Conservation (phyloP, 2,797 vertebrate genomes). For the Varecia variegata region DNA sequence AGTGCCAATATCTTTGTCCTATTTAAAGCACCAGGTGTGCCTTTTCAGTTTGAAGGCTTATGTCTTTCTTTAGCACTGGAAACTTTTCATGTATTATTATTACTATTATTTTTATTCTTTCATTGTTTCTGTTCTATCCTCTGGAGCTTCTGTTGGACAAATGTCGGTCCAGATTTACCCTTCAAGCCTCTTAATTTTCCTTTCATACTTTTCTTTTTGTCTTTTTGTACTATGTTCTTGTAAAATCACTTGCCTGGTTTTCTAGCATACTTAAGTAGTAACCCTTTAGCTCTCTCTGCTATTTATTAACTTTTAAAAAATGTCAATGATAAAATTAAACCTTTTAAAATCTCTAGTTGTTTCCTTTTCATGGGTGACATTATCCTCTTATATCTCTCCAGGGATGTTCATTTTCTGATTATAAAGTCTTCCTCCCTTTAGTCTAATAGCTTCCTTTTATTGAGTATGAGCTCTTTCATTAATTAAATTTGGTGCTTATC, state of each 20-base stretch:
- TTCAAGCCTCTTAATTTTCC: not conserved
- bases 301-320: constrained; percentile 38
- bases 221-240: constrained; percentile 35
- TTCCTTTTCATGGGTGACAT: constrained; percentile 22
- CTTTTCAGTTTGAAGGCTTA: not conserved
- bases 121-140: not conserved
- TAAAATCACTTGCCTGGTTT: constrained; percentile 43
- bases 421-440: not conserved
- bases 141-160: not conserved
- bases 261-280: not conserved
- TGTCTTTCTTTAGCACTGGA: not conserved
- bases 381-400: not conserved
- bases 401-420: constrained; percentile 2
- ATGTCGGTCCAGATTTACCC: not conserved
- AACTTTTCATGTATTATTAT: not conserved
- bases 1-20: not conserved
- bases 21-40: not conserved
- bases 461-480: not conserved
- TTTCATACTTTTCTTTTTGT: not conserved
- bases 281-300: not conserved
- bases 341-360: constrained; percentile 21
- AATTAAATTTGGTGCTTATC: not conserved
- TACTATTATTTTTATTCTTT: not conserved
- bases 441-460: not conserved
- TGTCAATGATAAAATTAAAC: constrained; percentile 41